These are phyloP conservation scores for Metacarcinus magister DNA, from an alignment of 2,888 invertebrate species.

Conservation along the genomic window DNA sequence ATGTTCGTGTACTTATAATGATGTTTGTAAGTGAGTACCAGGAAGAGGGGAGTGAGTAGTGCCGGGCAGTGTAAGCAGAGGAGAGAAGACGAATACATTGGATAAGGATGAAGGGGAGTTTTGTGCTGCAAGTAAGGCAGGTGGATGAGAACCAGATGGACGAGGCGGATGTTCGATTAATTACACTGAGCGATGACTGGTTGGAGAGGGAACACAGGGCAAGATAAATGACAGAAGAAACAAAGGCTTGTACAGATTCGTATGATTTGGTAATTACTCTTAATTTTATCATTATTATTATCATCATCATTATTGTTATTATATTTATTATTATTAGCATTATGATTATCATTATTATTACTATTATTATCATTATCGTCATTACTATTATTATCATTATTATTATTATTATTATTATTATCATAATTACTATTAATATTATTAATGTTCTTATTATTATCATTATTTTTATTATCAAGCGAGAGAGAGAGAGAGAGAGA, in stretches of 20 bases:
- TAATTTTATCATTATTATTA: no score
- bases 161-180: neutral
- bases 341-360: neutral
- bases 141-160: slow-evolving; percentile 7
- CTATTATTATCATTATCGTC: neutral
- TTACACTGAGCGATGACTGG: slow-evolving; percentile 26
- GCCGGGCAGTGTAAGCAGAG: neutral
- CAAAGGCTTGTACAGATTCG: neutral
- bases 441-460: neutral
- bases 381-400: neutral
- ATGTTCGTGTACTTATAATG: no score
- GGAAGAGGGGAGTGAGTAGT: neutral
- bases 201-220: neutral
- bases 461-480: neutral
- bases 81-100: neutral
- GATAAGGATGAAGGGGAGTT: neutral
- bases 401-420: neutral
- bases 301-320: no score
- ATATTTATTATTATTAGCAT: neutral
- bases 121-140: neutral
- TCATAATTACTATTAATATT: no score
- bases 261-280: neutral
- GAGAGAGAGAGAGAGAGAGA: neutral
- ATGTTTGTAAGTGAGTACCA: neutral
- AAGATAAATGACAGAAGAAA: neutral